A percentile compares a stretch with the other conserved stretches of the same genome.
phyloP scores from a whole-genome alignment of 2,113 vertebrate species.

The Microcebus lehilahytsara region DNA sequence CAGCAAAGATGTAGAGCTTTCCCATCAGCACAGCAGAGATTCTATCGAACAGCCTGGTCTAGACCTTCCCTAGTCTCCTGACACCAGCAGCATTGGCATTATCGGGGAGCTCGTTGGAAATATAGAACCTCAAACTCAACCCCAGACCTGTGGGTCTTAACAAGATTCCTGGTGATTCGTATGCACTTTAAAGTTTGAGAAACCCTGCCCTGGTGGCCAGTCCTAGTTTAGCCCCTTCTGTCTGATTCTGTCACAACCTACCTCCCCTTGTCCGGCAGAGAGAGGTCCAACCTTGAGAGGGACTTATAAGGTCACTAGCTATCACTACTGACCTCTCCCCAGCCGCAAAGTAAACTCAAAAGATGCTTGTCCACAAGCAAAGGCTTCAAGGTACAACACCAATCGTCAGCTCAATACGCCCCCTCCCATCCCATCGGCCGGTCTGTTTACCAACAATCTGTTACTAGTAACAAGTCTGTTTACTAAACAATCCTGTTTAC shows the following conservation, averaged over 20 bases:
- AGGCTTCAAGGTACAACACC: background rate
- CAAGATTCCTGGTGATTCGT: background rate
- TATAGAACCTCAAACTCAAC: background rate
- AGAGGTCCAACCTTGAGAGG: background rate
- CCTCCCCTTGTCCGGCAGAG: background rate
- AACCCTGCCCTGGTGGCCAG: background rate
- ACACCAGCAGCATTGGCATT: background rate
- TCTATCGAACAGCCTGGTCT: accelerated
- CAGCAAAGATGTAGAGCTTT: background rate
- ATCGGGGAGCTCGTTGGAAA: background rate
- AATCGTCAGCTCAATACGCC: background rate
- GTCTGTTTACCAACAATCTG: too few relatives aligned
- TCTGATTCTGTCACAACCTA: background rate
- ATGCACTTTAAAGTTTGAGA: accelerated
- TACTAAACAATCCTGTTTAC: too few relatives aligned
- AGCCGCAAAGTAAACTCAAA: background rate
- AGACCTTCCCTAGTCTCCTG: background rate
- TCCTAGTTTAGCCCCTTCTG: background rate
- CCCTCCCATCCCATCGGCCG: accelerated
- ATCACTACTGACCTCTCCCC: background rate
- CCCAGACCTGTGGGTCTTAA: background rate
- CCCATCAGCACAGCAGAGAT: background rate
- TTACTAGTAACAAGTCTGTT: too few relatives aligned
- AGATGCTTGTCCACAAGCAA: background rate
- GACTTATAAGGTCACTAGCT: accelerated